Evolutionary conservation across 2,797 vertebrate species (phyloP), one percentile per base, ranked within the genome.

Genomic region (Mastacembelus armatus): DNA sequence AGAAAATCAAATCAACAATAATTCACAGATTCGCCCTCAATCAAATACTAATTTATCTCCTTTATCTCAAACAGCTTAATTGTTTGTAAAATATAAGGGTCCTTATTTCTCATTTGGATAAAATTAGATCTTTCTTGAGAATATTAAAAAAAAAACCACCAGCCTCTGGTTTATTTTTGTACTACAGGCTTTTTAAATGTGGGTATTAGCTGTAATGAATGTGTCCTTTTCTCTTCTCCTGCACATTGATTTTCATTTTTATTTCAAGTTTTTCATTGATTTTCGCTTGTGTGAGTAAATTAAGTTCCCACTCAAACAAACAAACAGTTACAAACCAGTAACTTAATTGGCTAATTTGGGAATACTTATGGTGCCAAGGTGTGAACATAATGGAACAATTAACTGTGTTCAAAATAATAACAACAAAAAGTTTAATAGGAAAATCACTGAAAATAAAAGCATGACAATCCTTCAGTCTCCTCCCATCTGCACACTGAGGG

Each of bases 401-500:
- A 27, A 64, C 43, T 42, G 27, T 64, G 18, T 22, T 63, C 22
- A 51, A 51, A 69, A 67, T 18, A 65, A 66, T 5, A 44, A 42
- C 10, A 65, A 27, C 12, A 32, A 40, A 32, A 40, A 33, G 24
- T 48, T 72, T 7, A 70, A 71, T 73, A 21, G 24, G 30, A 26
- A 48, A 67, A 55, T 24, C 6, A 36, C 30, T 69, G 29, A 72
- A 73, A 66, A 43, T 47, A 38, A 71, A 70, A 78, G 43, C 45
- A 26, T 76, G 69, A 62, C 57, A 55, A 14, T 66, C 22, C 33
- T 12, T 54, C 57, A 22, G 26, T 44, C 66, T 69, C 43, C 44
- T 63, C 77, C 81, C 80, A 85, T 86, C 83, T 89, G 85, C 61
- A 74, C 73, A 81, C 72, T 71, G 59, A 33, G 63, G 61, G 80